phyloP scores from a whole-genome alignment of 2,888 invertebrate genomes.

The Nebria salina region DNA sequence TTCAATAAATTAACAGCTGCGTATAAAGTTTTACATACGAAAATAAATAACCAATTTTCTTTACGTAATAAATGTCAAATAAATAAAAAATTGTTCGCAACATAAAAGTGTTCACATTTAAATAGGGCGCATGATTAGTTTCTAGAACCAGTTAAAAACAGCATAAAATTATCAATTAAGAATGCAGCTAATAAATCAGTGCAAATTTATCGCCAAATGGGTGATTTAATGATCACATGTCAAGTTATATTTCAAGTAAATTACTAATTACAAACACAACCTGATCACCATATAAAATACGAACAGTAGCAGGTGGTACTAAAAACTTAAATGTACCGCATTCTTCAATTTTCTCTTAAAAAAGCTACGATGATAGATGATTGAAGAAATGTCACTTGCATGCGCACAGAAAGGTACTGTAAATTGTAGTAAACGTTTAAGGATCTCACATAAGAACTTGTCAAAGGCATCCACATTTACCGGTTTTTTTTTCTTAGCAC shows the following conservation, averaged over 20 bases:
- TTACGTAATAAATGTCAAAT: background rate
- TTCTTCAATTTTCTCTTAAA: background rate
- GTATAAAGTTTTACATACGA: background rate
- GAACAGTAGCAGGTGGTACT: background rate
- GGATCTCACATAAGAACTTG: background rate
- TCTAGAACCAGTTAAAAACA: background rate
- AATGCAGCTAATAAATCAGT: background rate
- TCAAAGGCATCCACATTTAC: background rate
- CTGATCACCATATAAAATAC: background rate
- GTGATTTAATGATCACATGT: background rate
- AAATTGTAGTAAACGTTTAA: background rate
- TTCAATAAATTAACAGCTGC: background rate
- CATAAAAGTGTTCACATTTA: background rate
- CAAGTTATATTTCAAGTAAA: background rate
- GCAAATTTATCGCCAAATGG: background rate
- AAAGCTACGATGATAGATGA: background rate
- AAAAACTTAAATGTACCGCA: background rate
- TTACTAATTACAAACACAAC: background rate
- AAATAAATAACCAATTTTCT: background rate
- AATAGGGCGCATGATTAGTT: conserved; percentile 1
- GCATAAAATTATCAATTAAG: background rate
- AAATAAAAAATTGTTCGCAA: background rate
- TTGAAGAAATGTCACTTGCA: background rate
- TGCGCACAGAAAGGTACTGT: background rate
- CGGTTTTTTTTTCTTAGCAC: background rate